These are phyloP conservation scores for Tenebrio molitor DNA, from an alignment of 1,140 invertebrate species.

Conservation along the genomic window DNA sequence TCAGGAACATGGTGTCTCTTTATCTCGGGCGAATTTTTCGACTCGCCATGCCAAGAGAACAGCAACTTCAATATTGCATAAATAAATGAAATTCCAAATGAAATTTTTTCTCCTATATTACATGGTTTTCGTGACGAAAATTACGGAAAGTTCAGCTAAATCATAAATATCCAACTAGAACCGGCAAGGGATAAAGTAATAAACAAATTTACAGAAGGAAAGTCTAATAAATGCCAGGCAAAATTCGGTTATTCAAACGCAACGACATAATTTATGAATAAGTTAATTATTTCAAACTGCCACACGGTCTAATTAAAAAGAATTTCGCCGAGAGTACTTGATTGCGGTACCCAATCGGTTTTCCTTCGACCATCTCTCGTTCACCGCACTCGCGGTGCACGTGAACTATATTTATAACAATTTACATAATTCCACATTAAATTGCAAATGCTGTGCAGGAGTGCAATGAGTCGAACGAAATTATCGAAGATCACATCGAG, in stretches of 20 bases:
- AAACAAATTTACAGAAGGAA: constrained; percentile 40
- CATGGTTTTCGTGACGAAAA: constrained; percentile 38
- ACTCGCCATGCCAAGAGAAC: constrained; percentile 1
- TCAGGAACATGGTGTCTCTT: constrained; percentile 34
- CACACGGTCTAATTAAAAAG: constrained; percentile 30
- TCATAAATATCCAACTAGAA: constrained; percentile 39
- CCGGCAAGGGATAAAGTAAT: constrained; percentile 37
- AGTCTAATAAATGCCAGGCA: constrained; percentile 35
- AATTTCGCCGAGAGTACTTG: background rate
- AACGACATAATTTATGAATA: constrained; percentile 37
- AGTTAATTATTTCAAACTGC: constrained; percentile 35
- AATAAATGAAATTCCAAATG: constrained; percentile 31
- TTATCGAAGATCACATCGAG: constrained; percentile 22
- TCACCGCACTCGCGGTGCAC: constrained; percentile 1
- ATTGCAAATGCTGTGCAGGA: constrained; percentile 26
- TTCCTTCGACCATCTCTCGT: too few species aligned
- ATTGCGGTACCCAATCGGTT: background rate
- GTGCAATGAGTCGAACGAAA: constrained; percentile 23
- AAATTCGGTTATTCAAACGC: constrained; percentile 39
- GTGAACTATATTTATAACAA: constrained; percentile 22
- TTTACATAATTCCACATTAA: constrained; percentile 36
- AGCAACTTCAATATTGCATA: constrained; percentile 27
- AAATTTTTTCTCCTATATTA: constrained; percentile 32
- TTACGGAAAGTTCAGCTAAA: constrained; percentile 26
- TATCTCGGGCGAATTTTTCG: constrained; percentile 30